These are phyloP conservation scores for Trachurus trachurus DNA, from an alignment of 2,797 vertebrate genomes.

Conservation along the genomic window DNA sequence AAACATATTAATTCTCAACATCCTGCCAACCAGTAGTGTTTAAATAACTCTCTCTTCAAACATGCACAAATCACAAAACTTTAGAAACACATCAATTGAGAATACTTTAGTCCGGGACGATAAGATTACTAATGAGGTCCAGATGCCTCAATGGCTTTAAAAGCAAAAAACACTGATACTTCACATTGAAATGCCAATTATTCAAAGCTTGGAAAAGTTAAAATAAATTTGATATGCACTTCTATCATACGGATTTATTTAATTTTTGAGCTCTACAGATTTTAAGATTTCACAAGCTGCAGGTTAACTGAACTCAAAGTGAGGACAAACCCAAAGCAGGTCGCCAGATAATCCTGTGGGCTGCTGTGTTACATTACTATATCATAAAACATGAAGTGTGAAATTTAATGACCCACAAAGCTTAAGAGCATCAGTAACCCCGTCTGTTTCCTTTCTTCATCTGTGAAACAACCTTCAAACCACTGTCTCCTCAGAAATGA, in stretches of 20 bases:
- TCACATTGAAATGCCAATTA: conserved; percentile 72
- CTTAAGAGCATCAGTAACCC: conserved; percentile 13
- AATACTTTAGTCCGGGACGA: conserved; percentile 59
- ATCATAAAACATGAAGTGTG: conserved; percentile 25
- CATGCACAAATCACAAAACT: conserved; percentile 76
- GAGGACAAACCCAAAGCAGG: conserved; percentile 7
- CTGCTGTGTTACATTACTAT: conserved; percentile 27
- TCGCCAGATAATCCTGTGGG: conserved; percentile 12
- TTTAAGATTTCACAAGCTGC: conserved; percentile 38
- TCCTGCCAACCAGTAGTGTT: conserved; percentile 68
- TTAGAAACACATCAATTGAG: conserved; percentile 69
- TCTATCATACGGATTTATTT: conserved; percentile 49
- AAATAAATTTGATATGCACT: conserved; percentile 39
- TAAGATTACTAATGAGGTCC: conserved; percentile 45
- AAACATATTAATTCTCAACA: conserved; percentile 50
- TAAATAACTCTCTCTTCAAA: conserved; percentile 79
- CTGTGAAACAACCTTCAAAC: conserved; percentile 20
- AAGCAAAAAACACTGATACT: conserved; percentile 59
- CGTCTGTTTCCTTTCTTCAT: conserved; percentile 27
- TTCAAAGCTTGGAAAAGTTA: conserved; percentile 42
- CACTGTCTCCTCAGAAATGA: conserved; percentile 32
- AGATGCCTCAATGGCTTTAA: conserved; percentile 50
- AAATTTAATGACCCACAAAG: conserved; percentile 31
- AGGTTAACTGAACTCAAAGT: conserved; percentile 33
- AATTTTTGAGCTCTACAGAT: conserved; percentile 14